These are phyloP conservation scores for Perognathus longimembris DNA, from an alignment of 2,113 vertebrate genomes.

Conservation along the genomic window DNA sequence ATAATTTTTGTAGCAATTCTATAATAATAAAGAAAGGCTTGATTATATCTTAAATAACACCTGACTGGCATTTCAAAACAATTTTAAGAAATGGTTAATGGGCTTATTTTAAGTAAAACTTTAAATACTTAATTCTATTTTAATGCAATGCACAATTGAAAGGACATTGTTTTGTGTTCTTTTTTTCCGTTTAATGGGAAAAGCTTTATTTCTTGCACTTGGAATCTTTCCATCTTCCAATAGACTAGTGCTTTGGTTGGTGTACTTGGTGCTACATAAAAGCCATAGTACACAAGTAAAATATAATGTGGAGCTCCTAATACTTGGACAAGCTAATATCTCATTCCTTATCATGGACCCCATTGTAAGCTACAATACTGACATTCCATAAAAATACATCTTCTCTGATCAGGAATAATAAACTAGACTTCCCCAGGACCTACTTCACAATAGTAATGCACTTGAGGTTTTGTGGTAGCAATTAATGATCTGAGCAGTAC, in stretches of 20 bases:
- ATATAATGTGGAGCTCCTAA: background rate
- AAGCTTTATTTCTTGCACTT: background rate
- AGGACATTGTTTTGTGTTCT: background rate
- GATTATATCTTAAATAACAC: background rate
- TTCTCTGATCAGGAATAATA: conserved; percentile 66
- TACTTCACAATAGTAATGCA: conserved; percentile 28
- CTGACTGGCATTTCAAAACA: conserved; percentile 37
- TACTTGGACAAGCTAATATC: background rate
- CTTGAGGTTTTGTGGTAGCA: conserved; percentile 39
- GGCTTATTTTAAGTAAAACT: background rate
- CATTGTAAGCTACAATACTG: background rate
- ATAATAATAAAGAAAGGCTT: background rate
- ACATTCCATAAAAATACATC: conserved; percentile 6
- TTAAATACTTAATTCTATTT: conserved; percentile 37
- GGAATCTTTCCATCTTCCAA: background rate
- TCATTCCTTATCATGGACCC: background rate
- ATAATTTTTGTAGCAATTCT: background rate
- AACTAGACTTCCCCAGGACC: conserved; percentile 52
- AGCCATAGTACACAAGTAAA: background rate
- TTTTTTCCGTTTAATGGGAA: conserved; percentile 15
- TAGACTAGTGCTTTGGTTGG: background rate
- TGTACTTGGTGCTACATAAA: background rate
- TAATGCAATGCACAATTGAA: background rate
- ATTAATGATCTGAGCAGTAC: conserved; percentile 41
- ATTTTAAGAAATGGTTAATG: background rate